Evolutionary conservation across 1,140 invertebrate genomes (phyloP).

Genomic region (Orchestia grillus): DNA sequence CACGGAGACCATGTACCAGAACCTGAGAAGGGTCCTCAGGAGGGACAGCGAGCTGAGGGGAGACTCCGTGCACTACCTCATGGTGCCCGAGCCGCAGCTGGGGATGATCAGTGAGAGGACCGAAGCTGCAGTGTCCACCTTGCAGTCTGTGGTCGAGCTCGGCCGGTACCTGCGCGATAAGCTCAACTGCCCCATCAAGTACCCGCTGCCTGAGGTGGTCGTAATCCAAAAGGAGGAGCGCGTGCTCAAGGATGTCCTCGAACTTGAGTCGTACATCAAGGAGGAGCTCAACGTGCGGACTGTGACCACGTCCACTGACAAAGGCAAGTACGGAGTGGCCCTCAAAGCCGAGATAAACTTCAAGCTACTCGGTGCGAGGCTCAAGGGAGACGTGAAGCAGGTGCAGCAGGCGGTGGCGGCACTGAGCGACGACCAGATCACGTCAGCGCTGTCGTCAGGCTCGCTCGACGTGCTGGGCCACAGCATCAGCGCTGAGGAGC

Average conservation of each 20-base stretch:
- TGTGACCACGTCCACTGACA: constrained; percentile 91
- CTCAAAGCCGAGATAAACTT: constrained; percentile 95
- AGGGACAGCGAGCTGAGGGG: constrained; percentile 63
- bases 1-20: constrained; percentile 96
- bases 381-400: constrained; percentile 91
- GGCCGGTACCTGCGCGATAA: constrained; percentile 93
- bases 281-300: constrained; percentile 95
- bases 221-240: constrained; percentile 89
- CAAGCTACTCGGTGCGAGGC: constrained; percentile 85
- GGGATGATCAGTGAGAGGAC: constrained; percentile 87
- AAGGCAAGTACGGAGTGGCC: constrained; percentile 93
- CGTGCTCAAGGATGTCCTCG: constrained; percentile 85
- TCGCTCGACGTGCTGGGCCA: constrained; percentile 83
- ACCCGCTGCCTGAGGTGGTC: constrained; percentile 95
- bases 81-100: constrained; percentile 82
- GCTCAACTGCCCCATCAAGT: constrained; percentile 94
- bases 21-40: constrained; percentile 70
- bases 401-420: constrained; percentile 82
- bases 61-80: constrained; percentile 89
- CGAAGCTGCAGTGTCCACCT: constrained; percentile 88
- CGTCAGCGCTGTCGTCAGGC: constrained; percentile 81
- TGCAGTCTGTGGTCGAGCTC: constrained; percentile 96
- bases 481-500: constrained; percentile 83
- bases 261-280: constrained; percentile 87
- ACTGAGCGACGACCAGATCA: constrained; percentile 84